A percentile compares a stretch with the other conserved stretches of the same genome.
These are phyloP conservation scores for Dusona sp. DNA, from an alignment of 2,888 invertebrate genomes.

Conservation along the genomic window DNA sequence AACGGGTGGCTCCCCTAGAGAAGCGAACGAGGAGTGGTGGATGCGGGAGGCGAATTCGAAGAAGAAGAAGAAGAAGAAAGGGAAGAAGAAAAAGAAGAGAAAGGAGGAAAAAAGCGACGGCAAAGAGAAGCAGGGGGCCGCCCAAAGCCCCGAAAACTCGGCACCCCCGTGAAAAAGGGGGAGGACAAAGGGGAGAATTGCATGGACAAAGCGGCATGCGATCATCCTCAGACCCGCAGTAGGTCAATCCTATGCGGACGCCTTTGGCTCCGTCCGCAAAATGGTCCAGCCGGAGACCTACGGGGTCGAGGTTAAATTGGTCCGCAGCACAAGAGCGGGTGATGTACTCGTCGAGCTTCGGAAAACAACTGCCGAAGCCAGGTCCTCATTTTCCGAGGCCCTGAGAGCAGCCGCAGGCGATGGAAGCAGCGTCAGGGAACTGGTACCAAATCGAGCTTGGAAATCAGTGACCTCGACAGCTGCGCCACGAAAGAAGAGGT, in stretches of 20 bases:
- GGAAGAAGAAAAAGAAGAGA: no score
- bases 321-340: background rate
- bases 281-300: background rate
- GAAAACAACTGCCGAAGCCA: background rate
- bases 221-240: constrained; percentile 12
- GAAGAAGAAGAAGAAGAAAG: no score
- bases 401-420: background rate
- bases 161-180: no score
- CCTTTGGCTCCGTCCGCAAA: constrained; percentile 4
- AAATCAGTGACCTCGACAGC: no score
- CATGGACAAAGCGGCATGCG: background rate
- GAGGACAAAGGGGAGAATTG: no score
- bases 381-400: background rate
- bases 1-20: no score
- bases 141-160: no score
- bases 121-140: no score
- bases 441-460: background rate
- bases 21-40: no score
- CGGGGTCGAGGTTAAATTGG: background rate
- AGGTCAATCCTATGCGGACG: constrained; percentile 40
- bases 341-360: background rate
- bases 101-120: no score
- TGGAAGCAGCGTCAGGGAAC: background rate
- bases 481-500: no score
- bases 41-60: no score